These are phyloP conservation scores for Taenaris catops DNA, from an alignment of 2,888 invertebrate genomes.

Conservation along the genomic window DNA sequence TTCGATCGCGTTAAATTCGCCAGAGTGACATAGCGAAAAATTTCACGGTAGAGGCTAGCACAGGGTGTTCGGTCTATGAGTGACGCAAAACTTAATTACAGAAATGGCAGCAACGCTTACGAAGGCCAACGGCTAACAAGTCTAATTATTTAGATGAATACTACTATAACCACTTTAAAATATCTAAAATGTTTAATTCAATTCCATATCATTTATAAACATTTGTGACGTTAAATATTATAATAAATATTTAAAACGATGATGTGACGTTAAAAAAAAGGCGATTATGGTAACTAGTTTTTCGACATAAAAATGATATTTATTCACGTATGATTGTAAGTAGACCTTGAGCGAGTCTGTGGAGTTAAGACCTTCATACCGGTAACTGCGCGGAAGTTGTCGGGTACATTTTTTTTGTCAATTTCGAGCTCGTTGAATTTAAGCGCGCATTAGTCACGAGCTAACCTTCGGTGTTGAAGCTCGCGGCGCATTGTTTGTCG, in stretches of 20 bases:
- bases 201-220: constrained; percentile 46
- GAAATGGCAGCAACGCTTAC: constrained; percentile 60
- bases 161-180: constrained; percentile 52
- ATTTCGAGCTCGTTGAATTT: constrained; percentile 69
- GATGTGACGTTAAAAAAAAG: constrained; percentile 51
- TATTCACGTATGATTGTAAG: constrained; percentile 74
- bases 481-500: constrained; percentile 54
- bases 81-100: constrained; percentile 78
- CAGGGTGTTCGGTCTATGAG: constrained; percentile 66
- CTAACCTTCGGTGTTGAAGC: constrained; percentile 53
- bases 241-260: too few species aligned
- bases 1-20: constrained; percentile 29
- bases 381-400: constrained; percentile 78
- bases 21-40: constrained; percentile 60
- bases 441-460: constrained; percentile 71
- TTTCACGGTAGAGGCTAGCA: constrained; percentile 65
- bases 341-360: constrained; percentile 72
- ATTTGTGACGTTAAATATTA: too few species aligned
- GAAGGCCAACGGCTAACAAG: constrained; percentile 66
- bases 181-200: constrained; percentile 52
- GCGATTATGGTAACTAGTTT: constrained; percentile 58
- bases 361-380: constrained; percentile 75
- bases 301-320: constrained; percentile 64
- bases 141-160: constrained; percentile 66
- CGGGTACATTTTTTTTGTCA: constrained; percentile 71